A percentile compares a stretch with the other conserved stretches of the same genome.
These are phyloP conservation scores for Melozone crissalis DNA, from an alignment of 2,113 vertebrate species.

Conservation along the genomic window DNA sequence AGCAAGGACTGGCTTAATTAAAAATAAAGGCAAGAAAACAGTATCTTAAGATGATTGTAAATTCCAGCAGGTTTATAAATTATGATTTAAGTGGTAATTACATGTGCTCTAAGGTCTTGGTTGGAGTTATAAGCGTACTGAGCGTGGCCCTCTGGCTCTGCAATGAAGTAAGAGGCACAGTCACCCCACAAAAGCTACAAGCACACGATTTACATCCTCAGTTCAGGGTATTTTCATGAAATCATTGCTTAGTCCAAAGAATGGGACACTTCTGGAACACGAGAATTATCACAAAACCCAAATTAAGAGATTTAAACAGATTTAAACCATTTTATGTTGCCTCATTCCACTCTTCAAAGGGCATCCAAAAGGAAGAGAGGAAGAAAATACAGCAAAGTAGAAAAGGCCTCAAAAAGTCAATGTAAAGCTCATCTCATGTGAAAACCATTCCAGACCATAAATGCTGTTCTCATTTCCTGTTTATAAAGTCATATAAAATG, in stretches of 20 bases:
- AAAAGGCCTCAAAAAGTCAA: background rate
- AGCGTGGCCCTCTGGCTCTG: background rate
- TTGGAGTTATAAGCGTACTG: background rate
- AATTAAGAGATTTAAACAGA: background rate
- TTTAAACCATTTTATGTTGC: background rate
- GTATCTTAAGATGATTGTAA: background rate
- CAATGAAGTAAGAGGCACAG: background rate
- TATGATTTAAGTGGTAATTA: background rate
- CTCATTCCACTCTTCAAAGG: background rate
- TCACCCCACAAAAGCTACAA: background rate
- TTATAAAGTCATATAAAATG: background rate
- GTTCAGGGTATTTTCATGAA: background rate
- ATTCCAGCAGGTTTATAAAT: constrained; percentile 8
- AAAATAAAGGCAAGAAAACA: background rate
- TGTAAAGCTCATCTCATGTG: background rate
- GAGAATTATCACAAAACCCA: background rate
- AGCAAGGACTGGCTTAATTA: background rate
- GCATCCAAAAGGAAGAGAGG: background rate
- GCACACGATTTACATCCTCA: background rate
- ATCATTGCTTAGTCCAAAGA: background rate
- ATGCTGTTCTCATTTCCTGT: background rate
- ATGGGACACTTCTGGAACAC: background rate
- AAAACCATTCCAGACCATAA: background rate
- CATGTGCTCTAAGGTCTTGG: background rate
- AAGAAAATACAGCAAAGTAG: background rate